Evolutionary conservation across 2,888 invertebrate species (phyloP).

Genomic region (Hyposoter didymator): DNA sequence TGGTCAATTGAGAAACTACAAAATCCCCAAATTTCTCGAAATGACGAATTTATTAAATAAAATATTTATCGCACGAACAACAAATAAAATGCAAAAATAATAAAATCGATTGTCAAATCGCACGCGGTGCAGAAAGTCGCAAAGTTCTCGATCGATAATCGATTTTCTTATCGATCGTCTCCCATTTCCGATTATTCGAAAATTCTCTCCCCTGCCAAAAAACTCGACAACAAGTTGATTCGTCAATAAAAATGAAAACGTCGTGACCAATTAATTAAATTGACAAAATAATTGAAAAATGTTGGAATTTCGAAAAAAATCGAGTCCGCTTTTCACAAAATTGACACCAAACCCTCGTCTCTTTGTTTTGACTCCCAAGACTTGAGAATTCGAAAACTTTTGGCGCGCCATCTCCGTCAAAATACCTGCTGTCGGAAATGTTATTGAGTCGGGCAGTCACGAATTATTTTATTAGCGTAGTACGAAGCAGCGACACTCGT

Average conservation of each 20-base stretch:
- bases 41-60: neutral
- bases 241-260: neutral
- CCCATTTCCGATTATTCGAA: slow-evolving; percentile 49
- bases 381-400: neutral
- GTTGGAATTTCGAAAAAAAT: neutral
- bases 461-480: slow-evolving; percentile 44
- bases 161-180: neutral
- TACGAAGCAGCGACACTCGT: slow-evolving; percentile 34
- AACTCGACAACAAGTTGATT: neutral
- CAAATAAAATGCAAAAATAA: neutral
- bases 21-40: neutral
- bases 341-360: neutral
- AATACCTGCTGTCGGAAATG: slow-evolving; percentile 45
- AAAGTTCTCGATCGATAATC: neutral
- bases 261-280: neutral
- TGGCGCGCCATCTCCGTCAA: slow-evolving; percentile 24
- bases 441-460: slow-evolving; percentile 62
- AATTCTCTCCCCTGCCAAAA: neutral
- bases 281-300: neutral
- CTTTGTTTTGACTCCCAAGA: neutral
- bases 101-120: neutral
- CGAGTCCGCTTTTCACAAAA: neutral
- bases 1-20: slow-evolving; percentile 17
- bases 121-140: neutral
- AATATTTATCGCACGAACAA: neutral